Percentiles rank a stretch among this genome's conserved stretches.
Conservation (phyloP, 2,113 vertebrate species). For the Megaptera novaeangliae region DNA sequence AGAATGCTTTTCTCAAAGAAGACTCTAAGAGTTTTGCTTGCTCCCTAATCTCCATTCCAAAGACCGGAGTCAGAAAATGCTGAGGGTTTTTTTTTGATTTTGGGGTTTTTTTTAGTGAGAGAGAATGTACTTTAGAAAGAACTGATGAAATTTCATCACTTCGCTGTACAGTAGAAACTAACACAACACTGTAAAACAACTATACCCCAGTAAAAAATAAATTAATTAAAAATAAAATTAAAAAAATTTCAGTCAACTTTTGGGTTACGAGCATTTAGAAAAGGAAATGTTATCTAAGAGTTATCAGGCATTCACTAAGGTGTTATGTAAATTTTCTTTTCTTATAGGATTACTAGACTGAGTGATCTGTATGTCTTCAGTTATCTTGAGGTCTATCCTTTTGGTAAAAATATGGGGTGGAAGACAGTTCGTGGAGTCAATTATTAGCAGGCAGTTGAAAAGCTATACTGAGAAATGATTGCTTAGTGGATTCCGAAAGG, state of each 20-base stretch:
- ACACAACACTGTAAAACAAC: too few relatives aligned
- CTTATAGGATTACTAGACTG: background rate
- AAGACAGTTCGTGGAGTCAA: background rate
- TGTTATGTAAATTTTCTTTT: background rate
- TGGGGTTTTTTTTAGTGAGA: background rate
- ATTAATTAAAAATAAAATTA: too few relatives aligned
- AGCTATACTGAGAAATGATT: background rate
- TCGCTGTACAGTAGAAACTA: too few relatives aligned
- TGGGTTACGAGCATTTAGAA: background rate
- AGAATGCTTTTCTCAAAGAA: background rate
- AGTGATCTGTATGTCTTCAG: background rate
- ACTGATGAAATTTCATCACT: background rate
- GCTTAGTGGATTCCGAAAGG: background rate
- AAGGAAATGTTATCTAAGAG: slow-evolving; percentile 4
- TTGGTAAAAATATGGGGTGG: background rate
- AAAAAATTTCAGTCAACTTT: background rate
- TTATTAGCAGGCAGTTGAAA: background rate
- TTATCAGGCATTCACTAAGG: background rate
- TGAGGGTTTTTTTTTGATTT: background rate
- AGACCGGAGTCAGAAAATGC: background rate
- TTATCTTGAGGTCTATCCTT: background rate
- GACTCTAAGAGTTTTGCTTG: background rate
- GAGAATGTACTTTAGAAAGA: background rate
- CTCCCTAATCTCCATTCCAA: background rate
- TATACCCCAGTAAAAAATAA: too few relatives aligned